Conservation (phyloP, 2,888 invertebrate genomes). For the Torymus tubicola region DNA sequence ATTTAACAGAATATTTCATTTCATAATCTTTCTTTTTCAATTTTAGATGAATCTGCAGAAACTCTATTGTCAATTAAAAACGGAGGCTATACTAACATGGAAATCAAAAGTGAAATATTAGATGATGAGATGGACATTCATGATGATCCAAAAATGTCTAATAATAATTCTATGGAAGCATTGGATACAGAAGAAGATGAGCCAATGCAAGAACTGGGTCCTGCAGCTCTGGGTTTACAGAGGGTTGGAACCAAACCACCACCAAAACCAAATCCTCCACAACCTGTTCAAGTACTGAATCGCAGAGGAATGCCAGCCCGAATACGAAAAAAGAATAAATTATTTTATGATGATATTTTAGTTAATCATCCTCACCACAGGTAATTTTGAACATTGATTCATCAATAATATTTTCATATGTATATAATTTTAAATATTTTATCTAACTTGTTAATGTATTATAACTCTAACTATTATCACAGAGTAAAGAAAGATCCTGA, state of each 20-base stretch:
- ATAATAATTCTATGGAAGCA: conserved; percentile 70
- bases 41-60: conserved; percentile 78
- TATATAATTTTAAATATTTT: not conserved
- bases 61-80: conserved; percentile 79
- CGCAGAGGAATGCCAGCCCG: conserved; percentile 93
- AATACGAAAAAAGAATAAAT: conserved; percentile 91
- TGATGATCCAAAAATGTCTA: conserved; percentile 71
- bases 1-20: no score
- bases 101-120: conserved; percentile 64
- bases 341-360: conserved; percentile 93
- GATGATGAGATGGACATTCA: conserved; percentile 80
- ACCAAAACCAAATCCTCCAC: conserved; percentile 83
- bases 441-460: not conserved
- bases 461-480: conserved; percentile 18
- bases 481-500: conserved; percentile 74
- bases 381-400: conserved; percentile 64
- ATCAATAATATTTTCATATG: not conserved
- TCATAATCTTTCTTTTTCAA: conserved; percentile 55
- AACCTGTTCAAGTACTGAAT: conserved; percentile 88
- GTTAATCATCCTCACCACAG: conserved; percentile 88
- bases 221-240: conserved; percentile 88
- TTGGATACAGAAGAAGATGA: conserved; percentile 83
- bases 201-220: conserved; percentile 84
- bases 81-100: conserved; percentile 74
- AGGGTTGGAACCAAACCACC: conserved; percentile 87